phyloP scores from a whole-genome alignment of 2,797 vertebrate genomes.

The Sphenodon punctatus region DNA sequence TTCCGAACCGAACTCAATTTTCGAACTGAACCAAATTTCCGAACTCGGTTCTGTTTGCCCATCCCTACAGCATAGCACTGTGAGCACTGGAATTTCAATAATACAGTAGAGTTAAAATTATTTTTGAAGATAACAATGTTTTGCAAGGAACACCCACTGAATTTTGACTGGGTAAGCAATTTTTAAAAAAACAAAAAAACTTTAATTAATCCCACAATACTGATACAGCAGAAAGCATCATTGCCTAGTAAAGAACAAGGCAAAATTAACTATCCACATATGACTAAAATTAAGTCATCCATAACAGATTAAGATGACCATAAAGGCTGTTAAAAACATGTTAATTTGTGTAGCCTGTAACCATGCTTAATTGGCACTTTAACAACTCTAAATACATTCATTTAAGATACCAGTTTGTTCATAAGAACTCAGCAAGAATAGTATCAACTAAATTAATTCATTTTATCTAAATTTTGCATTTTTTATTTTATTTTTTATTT shows the following conservation, averaged over 20 bases:
- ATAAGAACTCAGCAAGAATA: constrained; percentile 21
- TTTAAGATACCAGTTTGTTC: neutral
- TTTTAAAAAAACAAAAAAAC: constrained; percentile 29
- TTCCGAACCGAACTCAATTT: too few relatives aligned
- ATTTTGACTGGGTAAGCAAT: constrained; percentile 39
- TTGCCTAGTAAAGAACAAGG: constrained; percentile 55
- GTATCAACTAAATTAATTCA: constrained; percentile 31
- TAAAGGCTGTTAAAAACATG: constrained; percentile 51
- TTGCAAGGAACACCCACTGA: constrained; percentile 26
- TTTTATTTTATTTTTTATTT: constrained; percentile 33
- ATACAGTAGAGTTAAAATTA: neutral
- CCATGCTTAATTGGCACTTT: constrained; percentile 50
- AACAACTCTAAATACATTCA: constrained; percentile 48
- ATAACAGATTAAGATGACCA: constrained; percentile 54
- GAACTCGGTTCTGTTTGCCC: too few relatives aligned
- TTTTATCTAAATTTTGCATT: constrained; percentile 48
- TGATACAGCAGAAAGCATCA: constrained; percentile 34
- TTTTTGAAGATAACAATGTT: constrained; percentile 14
- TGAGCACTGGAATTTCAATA: too few relatives aligned
- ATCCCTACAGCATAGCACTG: too few relatives aligned
- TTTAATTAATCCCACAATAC: constrained; percentile 39
- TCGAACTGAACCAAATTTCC: too few relatives aligned
- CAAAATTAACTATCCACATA: constrained; percentile 50
- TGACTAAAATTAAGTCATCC: constrained; percentile 66
- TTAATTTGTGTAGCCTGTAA: constrained; percentile 62